Conservation (phyloP, 2,797 vertebrate species). For the Eulemur coronatus region DNA sequence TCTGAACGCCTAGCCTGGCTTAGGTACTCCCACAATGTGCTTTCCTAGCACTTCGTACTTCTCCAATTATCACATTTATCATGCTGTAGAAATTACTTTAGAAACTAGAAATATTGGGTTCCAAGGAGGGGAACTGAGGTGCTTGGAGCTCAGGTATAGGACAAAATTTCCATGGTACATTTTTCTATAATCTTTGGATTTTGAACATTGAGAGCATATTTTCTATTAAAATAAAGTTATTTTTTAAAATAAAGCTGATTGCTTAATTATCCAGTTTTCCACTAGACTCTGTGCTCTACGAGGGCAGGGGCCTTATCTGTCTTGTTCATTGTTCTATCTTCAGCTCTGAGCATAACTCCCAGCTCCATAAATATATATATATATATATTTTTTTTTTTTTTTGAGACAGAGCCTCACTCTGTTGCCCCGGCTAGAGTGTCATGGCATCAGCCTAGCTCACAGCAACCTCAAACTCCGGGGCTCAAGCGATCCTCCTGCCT, state of each 20-base stretch:
- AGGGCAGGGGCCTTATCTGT: neutral
- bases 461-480: too few species aligned
- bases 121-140: neutral
- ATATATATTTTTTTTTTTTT: too few species aligned
- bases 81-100: neutral
- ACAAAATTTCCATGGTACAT: neutral
- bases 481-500: too few species aligned
- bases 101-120: neutral
- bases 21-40: neutral
- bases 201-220: neutral
- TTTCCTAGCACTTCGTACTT: neutral
- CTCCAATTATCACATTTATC: neutral
- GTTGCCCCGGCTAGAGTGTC: too few species aligned
- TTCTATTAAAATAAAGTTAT: neutral
- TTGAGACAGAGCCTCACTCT: too few species aligned
- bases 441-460: too few species aligned
- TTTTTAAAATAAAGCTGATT: conserved; percentile 14
- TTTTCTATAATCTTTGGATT: conserved; percentile 10
- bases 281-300: neutral
- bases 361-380: neutral
- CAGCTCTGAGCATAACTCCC: neutral
- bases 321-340: neutral
- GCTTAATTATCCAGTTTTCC: neutral
- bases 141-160: neutral
- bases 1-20: neutral